Evolutionary conservation across 2,888 invertebrate species (phyloP).

Genomic region (Anoncus sp.): DNA sequence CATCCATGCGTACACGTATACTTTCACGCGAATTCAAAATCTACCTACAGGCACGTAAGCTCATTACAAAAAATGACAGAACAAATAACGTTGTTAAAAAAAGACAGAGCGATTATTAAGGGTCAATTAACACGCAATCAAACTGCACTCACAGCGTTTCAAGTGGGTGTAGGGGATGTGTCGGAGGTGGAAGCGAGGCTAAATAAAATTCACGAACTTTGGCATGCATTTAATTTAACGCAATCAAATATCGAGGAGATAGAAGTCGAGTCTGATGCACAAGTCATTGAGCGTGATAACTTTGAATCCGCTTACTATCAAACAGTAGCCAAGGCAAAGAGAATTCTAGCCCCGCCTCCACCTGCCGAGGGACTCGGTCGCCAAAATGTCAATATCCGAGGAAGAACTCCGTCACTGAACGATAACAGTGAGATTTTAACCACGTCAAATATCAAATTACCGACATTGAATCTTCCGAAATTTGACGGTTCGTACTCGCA

Average conservation of each 20-base stretch:
- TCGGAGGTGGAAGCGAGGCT: conserved; percentile 45
- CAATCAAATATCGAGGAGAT: conserved; percentile 36
- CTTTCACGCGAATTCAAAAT: too few relatives aligned
- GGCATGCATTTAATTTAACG: conserved; percentile 23
- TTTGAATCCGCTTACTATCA: conserved; percentile 36
- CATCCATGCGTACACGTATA: too few relatives aligned
- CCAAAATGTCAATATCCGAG: too few relatives aligned
- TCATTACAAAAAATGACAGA: conserved; percentile 21
- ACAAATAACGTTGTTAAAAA: conserved; percentile 38
- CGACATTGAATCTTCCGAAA: conserved; percentile 53
- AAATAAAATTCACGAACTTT: conserved; percentile 29
- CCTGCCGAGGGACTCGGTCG: too few relatives aligned
- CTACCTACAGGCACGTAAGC: conserved; percentile 1
- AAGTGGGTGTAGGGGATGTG: conserved; percentile 15
- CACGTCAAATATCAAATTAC: conserved; percentile 42
- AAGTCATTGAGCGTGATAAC: conserved; percentile 32
- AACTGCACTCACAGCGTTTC: conserved; percentile 22
- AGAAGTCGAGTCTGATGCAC: conserved; percentile 28
- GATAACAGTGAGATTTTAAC: conserved; percentile 9
- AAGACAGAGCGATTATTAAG: conserved; percentile 27
- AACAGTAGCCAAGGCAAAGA: conserved; percentile 32
- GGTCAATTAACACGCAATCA: conserved; percentile 39
- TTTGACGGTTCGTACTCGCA: conserved; percentile 61
- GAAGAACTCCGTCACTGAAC: neutral
- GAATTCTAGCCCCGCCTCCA: conserved; percentile 25